Base-by-base conservation (phyloP, 2,888 invertebrate species). In the Phoenoteleia sp. region DNA sequence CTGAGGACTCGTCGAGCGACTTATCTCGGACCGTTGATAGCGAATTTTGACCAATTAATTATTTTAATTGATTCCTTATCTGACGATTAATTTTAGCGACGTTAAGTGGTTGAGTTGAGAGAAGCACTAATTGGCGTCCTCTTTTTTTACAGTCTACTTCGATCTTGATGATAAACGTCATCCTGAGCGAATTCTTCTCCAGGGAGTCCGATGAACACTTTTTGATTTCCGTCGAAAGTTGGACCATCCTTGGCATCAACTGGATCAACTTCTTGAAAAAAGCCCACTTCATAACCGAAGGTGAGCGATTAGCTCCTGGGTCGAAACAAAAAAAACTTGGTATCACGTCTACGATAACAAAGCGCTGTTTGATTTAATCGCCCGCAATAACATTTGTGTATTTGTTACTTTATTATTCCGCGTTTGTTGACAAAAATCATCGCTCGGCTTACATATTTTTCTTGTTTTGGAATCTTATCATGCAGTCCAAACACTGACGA, bases 141-240 rank as follows among this genome's bases (percentile, higher is more conserved):
- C 29, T 25, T n/a, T n/a, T 62, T 52, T 87, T 88, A 11, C 87
- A 93, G 93, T 91, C 92, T 13, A 80, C 89, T 9, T 90, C 93
- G 45, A 91, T 93, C 77, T 85, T 94, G 13, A 91, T 92, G 91
- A 89, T 93, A 76, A 93, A 93, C 75, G 88, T 93, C 29, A 74
- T 93, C 15, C 89, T 91, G 77, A 92, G 91, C 81, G 90, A 91
- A 56, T 93, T 90, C 72, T 92, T 93, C 81, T 89, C 92, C 15
- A 80, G 88, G 47, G 42, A 84, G 9, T 85, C 87, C 1, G 89
- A 91, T 52, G 85, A 91, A 13, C 87, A 89, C 9, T 93, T 93
- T 81, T 86, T 92, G 19, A 80, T 87, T 15, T 82, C 89, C 2
- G 74, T 91, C 9, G 89, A 91, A 45, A 87, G 84, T 0, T 92